Evolutionary conservation across 2,888 invertebrate species (phyloP).

Genomic region (Diloba caeruleocephala): DNA sequence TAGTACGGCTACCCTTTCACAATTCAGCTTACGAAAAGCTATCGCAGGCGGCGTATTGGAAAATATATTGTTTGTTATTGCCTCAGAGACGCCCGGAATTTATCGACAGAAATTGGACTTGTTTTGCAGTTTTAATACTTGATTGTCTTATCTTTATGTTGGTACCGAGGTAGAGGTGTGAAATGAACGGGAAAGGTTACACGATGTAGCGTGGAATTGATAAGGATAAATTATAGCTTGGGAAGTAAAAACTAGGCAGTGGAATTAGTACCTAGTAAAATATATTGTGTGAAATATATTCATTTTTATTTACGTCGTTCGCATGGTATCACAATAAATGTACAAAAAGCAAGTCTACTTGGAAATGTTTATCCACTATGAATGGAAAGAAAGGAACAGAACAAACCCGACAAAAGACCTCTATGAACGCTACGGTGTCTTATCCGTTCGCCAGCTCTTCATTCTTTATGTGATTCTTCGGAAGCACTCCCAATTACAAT

Average conservation of each 20-base stretch:
- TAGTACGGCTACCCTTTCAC: constrained; percentile 15
- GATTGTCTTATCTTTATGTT: constrained; percentile 60
- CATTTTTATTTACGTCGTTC: too few species aligned
- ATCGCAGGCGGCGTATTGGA: constrained; percentile 66
- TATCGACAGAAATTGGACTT: constrained; percentile 64
- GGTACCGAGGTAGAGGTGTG: constrained; percentile 13
- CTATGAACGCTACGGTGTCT: too few species aligned
- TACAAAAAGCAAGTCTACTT: too few species aligned
- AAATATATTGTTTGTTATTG: constrained; percentile 75
- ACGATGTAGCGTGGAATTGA: constrained; percentile 34
- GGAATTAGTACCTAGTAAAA: constrained; percentile 2
- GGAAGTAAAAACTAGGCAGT: constrained; percentile 1
- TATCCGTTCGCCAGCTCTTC: too few species aligned
- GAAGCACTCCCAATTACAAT: too few species aligned
- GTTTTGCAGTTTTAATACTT: constrained; percentile 63
- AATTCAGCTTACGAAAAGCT: constrained; percentile 52
- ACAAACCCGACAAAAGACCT: too few species aligned
- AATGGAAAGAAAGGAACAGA: too few species aligned
- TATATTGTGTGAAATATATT: constrained; percentile 7
- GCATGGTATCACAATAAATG: too few species aligned
- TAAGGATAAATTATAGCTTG: constrained; percentile 18
- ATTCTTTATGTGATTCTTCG: too few species aligned
- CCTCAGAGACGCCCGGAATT: constrained; percentile 63
- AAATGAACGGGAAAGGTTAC: constrained; percentile 33
- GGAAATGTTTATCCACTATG: too few species aligned